Conservation (phyloP, 2,888 invertebrate genomes). For the Griposia aprilina region DNA sequence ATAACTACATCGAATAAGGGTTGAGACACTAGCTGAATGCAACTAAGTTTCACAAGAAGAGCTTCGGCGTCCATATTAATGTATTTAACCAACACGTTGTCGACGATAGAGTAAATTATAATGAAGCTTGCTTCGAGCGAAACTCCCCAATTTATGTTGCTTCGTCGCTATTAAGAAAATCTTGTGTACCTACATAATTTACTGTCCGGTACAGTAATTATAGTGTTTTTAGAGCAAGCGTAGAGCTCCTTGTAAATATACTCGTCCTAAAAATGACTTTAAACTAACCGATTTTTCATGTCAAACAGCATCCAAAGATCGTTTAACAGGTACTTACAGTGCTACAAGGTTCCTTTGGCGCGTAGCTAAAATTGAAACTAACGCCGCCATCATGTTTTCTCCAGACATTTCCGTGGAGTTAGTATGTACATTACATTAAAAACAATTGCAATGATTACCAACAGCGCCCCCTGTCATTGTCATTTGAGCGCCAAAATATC, state of each 20-base stretch:
- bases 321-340: too few species aligned
- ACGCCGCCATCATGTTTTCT: background rate
- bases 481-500: background rate
- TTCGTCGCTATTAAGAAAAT: background rate
- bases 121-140: constrained; percentile 32
- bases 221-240: background rate
- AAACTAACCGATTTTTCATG: background rate
- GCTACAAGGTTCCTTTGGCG: too few species aligned
- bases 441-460: background rate
- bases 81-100: constrained; percentile 45
- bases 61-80: constrained; percentile 45
- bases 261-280: background rate
- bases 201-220: constrained; percentile 1
- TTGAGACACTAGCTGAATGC: constrained; percentile 8
- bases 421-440: background rate
- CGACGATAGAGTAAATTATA: constrained; percentile 38
- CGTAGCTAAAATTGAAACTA: background rate
- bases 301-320: background rate
- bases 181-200: constrained; percentile 8
- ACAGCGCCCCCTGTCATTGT: background rate
- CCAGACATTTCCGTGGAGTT: background rate
- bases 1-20: background rate
- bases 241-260: background rate
- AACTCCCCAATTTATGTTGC: constrained; percentile 22
- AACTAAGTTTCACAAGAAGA: constrained; percentile 35